Conservation (phyloP, 2,797 vertebrate genomes). For the Bovichtus diacanthus region DNA sequence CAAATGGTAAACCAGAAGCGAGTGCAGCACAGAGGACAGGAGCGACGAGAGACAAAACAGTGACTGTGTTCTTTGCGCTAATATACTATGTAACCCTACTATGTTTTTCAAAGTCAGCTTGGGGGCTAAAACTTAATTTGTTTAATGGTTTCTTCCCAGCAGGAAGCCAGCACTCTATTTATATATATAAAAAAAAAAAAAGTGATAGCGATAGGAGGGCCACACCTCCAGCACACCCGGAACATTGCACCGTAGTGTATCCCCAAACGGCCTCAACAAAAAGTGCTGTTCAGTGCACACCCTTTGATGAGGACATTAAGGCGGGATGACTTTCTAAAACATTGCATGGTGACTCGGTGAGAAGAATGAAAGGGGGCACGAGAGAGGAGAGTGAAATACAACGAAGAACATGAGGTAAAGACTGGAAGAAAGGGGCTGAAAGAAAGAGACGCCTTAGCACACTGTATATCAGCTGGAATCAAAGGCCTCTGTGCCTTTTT, state of each 20-base stretch:
- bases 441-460: constrained; percentile 34
- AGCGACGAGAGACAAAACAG: constrained; percentile 70
- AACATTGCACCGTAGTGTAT: constrained; percentile 43
- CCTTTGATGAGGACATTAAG: constrained; percentile 49
- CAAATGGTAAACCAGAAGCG: constrained; percentile 73
- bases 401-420: constrained; percentile 40
- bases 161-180: constrained; percentile 79
- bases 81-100: constrained; percentile 66
- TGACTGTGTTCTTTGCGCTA: constrained; percentile 78
- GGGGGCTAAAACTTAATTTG: constrained; percentile 84
- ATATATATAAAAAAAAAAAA: no score
- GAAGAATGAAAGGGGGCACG: constrained; percentile 45
- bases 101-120: constrained; percentile 82
- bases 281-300: constrained; percentile 39
- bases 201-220: constrained; percentile 63
- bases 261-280: constrained; percentile 48
- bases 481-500: constrained; percentile 51
- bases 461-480: constrained; percentile 66
- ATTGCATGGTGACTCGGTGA: constrained; percentile 42
- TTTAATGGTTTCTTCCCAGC: constrained; percentile 83
- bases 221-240: constrained; percentile 61
- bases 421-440: constrained; percentile 27
- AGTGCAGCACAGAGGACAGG: constrained; percentile 63
- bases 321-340: constrained; percentile 63
- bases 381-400: constrained; percentile 28